Conservation (phyloP, 2,888 invertebrate genomes). For the Oligia strigilis region DNA sequence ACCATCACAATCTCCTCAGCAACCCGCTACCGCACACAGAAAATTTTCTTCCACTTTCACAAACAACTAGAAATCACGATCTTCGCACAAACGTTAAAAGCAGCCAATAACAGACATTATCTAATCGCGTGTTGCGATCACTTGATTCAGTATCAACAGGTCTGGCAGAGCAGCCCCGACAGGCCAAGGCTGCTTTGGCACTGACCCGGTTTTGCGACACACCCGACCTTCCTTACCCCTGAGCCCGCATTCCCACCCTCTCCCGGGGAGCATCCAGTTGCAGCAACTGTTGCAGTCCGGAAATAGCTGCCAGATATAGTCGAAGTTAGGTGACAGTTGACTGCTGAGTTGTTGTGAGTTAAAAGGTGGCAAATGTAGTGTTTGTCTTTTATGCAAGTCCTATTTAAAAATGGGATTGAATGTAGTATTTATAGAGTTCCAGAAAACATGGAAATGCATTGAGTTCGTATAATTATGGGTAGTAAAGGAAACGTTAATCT, state of each 20-base stretch:
- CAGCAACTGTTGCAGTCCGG: conserved; percentile 62
- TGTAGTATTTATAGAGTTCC: no score
- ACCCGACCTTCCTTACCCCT: conserved; percentile 45
- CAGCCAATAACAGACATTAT: conserved; percentile 55
- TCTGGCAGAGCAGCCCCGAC: conserved; percentile 68
- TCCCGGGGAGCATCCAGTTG: conserved; percentile 60
- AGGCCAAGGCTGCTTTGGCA: conserved; percentile 81
- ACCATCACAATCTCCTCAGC: conserved; percentile 19
- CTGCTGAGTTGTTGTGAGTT: background rate
- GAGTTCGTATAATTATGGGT: background rate
- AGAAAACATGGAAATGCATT: background rate
- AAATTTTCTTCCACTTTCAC: conserved; percentile 21
- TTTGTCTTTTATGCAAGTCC: background rate
- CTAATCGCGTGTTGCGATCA: conserved; percentile 53
- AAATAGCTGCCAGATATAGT: conserved; percentile 50
- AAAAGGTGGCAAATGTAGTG: background rate
- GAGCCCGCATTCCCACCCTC: conserved; percentile 57
- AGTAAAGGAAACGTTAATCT: background rate
- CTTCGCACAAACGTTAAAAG: conserved; percentile 25
- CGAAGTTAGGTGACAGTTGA: conserved; percentile 26
- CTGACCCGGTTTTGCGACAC: conserved; percentile 81
- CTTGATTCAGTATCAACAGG: conserved; percentile 80
- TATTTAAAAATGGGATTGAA: background rate
- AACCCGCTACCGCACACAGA: conserved; percentile 1
- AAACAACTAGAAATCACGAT: conserved; percentile 33